phyloP scores from a whole-genome alignment of 2,113 vertebrate species.

The Mus spicilegus region DNA sequence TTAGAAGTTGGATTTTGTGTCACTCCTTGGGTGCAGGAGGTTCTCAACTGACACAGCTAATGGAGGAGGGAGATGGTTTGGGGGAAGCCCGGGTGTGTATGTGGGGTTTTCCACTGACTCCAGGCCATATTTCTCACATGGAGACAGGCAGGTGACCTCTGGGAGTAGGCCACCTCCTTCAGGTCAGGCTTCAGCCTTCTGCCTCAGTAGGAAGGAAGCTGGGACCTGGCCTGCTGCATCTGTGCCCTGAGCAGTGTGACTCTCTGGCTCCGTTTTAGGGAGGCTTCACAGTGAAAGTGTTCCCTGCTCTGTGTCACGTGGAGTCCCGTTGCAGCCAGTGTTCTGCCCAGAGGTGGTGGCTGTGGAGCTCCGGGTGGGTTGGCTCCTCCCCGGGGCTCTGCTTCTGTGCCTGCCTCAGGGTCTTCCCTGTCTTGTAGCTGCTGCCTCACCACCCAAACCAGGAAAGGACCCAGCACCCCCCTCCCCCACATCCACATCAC shows the following conservation, averaged over 20 bases:
- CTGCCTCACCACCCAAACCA: constrained; percentile 85
- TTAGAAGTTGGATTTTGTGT: background rate
- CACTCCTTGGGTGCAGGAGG: background rate
- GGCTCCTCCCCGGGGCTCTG: background rate
- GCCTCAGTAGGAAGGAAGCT: background rate
- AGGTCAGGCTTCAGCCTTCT: background rate
- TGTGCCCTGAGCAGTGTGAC: fast-evolving
- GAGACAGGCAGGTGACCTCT: background rate
- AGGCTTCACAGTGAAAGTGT: background rate
- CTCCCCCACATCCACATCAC: constrained; percentile 82
- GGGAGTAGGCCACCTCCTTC: background rate
- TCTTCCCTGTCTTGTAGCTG: constrained; percentile 80
- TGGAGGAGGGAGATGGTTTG: background rate
- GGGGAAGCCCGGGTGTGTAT: background rate
- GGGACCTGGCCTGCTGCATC: fast-evolving
- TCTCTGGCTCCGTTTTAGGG: background rate
- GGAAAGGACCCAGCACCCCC: constrained; percentile 87
- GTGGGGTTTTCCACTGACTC: background rate
- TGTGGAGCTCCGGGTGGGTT: background rate
- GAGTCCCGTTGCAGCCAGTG: background rate
- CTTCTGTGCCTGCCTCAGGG: constrained; percentile 5
- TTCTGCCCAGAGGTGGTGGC: background rate
- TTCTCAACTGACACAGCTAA: background rate
- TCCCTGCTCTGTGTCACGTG: background rate
- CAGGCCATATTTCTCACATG: background rate